Conservation (phyloP, 2,888 invertebrate genomes). For the Xestia ashworthii region DNA sequence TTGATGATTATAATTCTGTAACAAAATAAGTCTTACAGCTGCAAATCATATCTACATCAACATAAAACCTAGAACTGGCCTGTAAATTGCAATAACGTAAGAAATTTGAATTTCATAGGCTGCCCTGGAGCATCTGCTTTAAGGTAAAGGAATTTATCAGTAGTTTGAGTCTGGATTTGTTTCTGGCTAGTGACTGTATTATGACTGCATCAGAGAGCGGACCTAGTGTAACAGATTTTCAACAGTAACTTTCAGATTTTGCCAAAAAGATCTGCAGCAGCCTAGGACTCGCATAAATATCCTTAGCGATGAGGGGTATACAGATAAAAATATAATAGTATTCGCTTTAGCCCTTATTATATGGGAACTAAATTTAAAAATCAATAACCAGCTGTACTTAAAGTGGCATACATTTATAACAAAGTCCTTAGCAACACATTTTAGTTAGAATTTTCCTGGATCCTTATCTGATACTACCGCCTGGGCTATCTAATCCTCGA, state of each 20-base stretch:
- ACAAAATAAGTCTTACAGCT: too few species aligned
- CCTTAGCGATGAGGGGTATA: neutral
- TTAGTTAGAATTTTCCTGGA: neutral
- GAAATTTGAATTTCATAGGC: too few species aligned
- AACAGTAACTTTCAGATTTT: neutral
- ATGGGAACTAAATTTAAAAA: neutral
- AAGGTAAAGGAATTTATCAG: too few species aligned
- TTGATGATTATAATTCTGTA: too few species aligned
- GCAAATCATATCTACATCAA: too few species aligned
- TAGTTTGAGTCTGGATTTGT: neutral
- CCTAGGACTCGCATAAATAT: neutral
- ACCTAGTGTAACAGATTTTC: neutral
- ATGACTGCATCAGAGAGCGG: neutral
- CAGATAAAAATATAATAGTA: neutral
- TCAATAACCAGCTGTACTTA: neutral
- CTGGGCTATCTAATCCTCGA: neutral
- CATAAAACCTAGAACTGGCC: too few species aligned
- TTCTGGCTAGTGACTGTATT: neutral
- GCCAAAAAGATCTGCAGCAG: neutral
- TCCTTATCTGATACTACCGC: neutral
- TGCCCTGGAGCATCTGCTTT: too few species aligned
- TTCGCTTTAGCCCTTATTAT: neutral
- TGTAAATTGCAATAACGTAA: too few species aligned
- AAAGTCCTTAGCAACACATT: slow-evolving; percentile 1
- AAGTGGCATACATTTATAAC: too few species aligned